Conservation (phyloP, 2,797 vertebrate species). For the Pyrrhura leucotis region DNA sequence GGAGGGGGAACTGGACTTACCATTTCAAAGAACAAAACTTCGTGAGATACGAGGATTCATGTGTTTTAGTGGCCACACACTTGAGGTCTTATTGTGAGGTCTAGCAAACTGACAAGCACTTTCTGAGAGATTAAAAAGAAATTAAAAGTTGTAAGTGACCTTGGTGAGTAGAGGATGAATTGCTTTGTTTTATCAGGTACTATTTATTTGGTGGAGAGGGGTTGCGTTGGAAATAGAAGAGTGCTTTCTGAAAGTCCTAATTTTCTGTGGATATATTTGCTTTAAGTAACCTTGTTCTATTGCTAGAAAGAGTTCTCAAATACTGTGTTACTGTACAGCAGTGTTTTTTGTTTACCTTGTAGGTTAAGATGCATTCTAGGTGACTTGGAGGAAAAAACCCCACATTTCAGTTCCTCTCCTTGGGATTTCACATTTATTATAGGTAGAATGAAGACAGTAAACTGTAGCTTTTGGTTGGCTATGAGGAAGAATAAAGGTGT, state of each 20-base stretch:
- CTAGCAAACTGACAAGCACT: background rate
- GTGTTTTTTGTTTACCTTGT: background rate
- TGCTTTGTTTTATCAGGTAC: background rate
- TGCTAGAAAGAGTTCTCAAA: background rate
- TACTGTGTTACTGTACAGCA: background rate
- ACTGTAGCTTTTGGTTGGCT: background rate
- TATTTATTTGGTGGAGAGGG: background rate
- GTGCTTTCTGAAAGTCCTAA: background rate
- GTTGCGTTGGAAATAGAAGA: background rate
- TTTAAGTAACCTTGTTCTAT: rapidly evolving
- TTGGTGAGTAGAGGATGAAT: background rate
- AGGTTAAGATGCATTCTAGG: background rate
- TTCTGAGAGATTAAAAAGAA: background rate
- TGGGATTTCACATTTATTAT: background rate
- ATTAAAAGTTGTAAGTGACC: background rate
- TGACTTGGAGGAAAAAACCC: rapidly evolving
- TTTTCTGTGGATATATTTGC: background rate
- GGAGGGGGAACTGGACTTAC: background rate
- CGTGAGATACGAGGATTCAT: background rate
- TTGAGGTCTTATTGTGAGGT: background rate
- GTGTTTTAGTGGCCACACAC: background rate
- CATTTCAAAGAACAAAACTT: background rate
- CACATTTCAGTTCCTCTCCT: background rate
- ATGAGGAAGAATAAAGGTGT: background rate
- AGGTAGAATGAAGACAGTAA: background rate